A percentile compares a stretch with the other conserved stretches of the same genome.
phyloP scores from a whole-genome alignment of 2,797 vertebrate genomes.

The Hippoglossus hippoglossus region DNA sequence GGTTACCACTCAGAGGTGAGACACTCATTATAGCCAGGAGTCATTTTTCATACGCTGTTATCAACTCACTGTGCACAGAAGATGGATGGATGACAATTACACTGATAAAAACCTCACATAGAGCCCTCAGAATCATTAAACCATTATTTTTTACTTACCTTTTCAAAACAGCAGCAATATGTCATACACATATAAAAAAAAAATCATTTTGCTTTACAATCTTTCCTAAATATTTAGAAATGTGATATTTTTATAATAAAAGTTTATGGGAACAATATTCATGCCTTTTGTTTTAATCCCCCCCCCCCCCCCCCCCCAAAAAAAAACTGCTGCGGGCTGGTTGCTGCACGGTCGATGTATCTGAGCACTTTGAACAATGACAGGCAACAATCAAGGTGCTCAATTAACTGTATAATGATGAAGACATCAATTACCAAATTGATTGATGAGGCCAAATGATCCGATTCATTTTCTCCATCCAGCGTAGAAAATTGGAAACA shows the following conservation, averaged over 20 bases:
- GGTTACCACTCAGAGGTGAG: slow-evolving; percentile 66
- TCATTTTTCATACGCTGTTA: slow-evolving; percentile 82
- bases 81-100: slow-evolving; percentile 85
- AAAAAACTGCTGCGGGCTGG: slow-evolving; percentile 25
- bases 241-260: slow-evolving; percentile 1
- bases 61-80: slow-evolving; percentile 78
- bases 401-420: slow-evolving; percentile 97
- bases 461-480: slow-evolving; percentile 92
- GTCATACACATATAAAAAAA: not conserved
- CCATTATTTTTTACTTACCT: slow-evolving; percentile 20
- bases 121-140: slow-evolving; percentile 39
- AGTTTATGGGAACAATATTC: slow-evolving; percentile 31
- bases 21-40: slow-evolving; percentile 76
- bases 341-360: slow-evolving; percentile 64
- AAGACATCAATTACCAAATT: slow-evolving; percentile 94
- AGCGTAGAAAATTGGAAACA: slow-evolving; percentile 87
- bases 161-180: slow-evolving; percentile 22
- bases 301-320: not conserved
- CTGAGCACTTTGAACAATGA: slow-evolving; percentile 83
- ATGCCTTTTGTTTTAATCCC: slow-evolving; percentile 38
- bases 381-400: slow-evolving; percentile 90
- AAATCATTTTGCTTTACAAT: not conserved
- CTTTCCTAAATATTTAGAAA: slow-evolving; percentile 6
- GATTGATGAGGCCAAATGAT: slow-evolving; percentile 96
- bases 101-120: slow-evolving; percentile 72